These are phyloP conservation scores for Arion vulgaris DNA, from an alignment of 1,140 invertebrate species.

Conservation along the genomic window DNA sequence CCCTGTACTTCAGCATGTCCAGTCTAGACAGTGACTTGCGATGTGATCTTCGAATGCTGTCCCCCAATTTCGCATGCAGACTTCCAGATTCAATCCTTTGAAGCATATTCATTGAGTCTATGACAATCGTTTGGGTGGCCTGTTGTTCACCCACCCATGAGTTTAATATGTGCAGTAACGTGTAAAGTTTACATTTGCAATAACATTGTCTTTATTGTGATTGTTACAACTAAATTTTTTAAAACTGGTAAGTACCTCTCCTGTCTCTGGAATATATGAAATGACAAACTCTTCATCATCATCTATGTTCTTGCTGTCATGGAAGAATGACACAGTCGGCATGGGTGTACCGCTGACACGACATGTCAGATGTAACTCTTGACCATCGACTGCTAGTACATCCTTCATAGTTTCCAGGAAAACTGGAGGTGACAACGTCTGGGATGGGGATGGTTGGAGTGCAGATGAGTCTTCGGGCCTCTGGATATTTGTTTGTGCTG, in stretches of 20 bases:
- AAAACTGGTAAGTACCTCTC: conserved; percentile 57
- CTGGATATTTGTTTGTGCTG: conserved; percentile 56
- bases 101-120: too few species aligned
- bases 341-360: conserved; percentile 66
- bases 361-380: conserved; percentile 65
- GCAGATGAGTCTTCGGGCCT: conserved; percentile 43
- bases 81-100: too few species aligned
- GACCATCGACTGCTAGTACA: conserved; percentile 64
- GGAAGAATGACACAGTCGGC: conserved; percentile 71
- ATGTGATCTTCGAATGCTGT: too few species aligned
- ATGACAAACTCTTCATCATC: conserved; percentile 72
- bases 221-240: too few species aligned
- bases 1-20: too few species aligned
- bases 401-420: conserved; percentile 60
- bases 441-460: conserved; percentile 53
- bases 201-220: too few species aligned
- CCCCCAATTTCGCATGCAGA: too few species aligned
- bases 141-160: too few species aligned
- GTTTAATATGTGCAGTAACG: too few species aligned
- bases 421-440: conserved; percentile 66
- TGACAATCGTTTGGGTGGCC: too few species aligned
- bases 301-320: conserved; percentile 71
- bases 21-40: too few species aligned
- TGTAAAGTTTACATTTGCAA: too few species aligned
- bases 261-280: conserved; percentile 68